A percentile compares a stretch with the other conserved stretches of the same genome.
phyloP scores from a whole-genome alignment of 23 tunicate species.

The Styela plicata region DNA sequence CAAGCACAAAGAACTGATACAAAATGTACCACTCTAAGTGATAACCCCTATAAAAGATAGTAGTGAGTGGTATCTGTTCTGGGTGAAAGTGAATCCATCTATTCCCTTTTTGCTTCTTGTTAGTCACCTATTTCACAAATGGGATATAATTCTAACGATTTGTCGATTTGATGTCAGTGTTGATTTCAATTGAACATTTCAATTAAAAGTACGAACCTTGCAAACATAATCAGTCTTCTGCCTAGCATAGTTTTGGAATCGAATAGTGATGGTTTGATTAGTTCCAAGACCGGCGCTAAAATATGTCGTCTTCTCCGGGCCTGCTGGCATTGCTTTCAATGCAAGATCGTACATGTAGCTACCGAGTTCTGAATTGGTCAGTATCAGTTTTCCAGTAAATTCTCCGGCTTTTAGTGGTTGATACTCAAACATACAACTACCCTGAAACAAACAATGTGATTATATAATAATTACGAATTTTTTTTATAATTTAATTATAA shows the following conservation, averaged over 20 bases:
- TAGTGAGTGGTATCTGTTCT: too few relatives aligned
- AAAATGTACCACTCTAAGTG: too few relatives aligned
- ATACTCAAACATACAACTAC: slow-evolving; percentile 86
- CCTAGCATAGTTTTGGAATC: slow-evolving; percentile 79
- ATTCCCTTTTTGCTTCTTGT: too few relatives aligned
- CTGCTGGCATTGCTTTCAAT: slow-evolving; percentile 62
- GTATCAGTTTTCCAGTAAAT: slow-evolving; percentile 48
- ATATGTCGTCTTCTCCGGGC: slow-evolving; percentile 67
- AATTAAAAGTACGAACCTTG: slow-evolving; percentile 88
- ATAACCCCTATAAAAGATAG: too few relatives aligned
- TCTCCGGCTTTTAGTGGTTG: slow-evolving; percentile 92
- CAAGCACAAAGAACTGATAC: too few relatives aligned
- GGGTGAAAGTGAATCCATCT: too few relatives aligned
- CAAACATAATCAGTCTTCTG: slow-evolving; percentile 89
- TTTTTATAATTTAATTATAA: background rate
- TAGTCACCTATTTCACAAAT: too few relatives aligned
- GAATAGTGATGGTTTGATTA: slow-evolving; percentile 63
- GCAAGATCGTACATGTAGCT: slow-evolving; percentile 79
- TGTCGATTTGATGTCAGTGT: too few relatives aligned
- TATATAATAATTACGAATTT: background rate
- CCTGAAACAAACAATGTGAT: slow-evolving; percentile 39
- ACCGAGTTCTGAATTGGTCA: slow-evolving; percentile 76
- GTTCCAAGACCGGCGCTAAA: slow-evolving; percentile 61
- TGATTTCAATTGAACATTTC: too few relatives aligned
- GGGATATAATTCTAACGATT: too few relatives aligned